These are phyloP conservation scores for Calliopsis andreniformis DNA, from an alignment of 1,140 invertebrate genomes.

Conservation along the genomic window DNA sequence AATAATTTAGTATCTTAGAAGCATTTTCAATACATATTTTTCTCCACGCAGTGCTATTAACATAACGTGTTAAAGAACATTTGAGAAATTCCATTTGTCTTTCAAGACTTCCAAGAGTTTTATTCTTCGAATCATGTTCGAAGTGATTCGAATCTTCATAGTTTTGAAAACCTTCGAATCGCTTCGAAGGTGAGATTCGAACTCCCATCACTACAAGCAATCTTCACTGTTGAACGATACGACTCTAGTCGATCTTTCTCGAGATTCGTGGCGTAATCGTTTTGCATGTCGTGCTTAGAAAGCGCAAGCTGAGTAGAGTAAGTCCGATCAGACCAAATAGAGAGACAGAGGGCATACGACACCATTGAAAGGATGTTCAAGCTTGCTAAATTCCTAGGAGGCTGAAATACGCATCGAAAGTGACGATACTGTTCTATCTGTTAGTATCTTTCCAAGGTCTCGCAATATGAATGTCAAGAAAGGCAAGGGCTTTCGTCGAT, in stretches of 20 bases:
- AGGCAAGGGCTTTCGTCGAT: slow-evolving; percentile 17
- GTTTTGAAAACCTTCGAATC: too few relatives aligned
- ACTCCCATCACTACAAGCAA: too few relatives aligned
- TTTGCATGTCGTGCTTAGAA: slow-evolving; percentile 40
- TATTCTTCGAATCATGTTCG: too few relatives aligned
- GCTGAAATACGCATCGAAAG: slow-evolving; percentile 41
- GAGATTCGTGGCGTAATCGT: slow-evolving; percentile 4
- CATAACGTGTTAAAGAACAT: too few relatives aligned
- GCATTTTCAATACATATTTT: too few relatives aligned
- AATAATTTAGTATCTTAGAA: too few relatives aligned
- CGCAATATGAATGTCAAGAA: slow-evolving; percentile 24
- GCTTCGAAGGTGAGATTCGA: too few relatives aligned
- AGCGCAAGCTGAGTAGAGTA: slow-evolving; percentile 62
- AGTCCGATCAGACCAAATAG: slow-evolving; percentile 59
- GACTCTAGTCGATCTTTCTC: slow-evolving; percentile 3
- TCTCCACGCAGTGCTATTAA: too few relatives aligned
- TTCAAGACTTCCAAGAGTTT: too few relatives aligned
- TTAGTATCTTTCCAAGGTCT: background rate
- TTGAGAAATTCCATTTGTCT: too few relatives aligned
- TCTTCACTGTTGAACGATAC: background rate
- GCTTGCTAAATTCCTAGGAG: slow-evolving; percentile 57
- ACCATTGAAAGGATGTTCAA: slow-evolving; percentile 59
- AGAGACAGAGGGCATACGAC: slow-evolving; percentile 63
- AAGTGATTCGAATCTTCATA: too few relatives aligned
- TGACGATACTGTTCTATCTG: background rate